Conservation (phyloP, 1,140 invertebrate genomes). For the Ectropis grisescens region DNA sequence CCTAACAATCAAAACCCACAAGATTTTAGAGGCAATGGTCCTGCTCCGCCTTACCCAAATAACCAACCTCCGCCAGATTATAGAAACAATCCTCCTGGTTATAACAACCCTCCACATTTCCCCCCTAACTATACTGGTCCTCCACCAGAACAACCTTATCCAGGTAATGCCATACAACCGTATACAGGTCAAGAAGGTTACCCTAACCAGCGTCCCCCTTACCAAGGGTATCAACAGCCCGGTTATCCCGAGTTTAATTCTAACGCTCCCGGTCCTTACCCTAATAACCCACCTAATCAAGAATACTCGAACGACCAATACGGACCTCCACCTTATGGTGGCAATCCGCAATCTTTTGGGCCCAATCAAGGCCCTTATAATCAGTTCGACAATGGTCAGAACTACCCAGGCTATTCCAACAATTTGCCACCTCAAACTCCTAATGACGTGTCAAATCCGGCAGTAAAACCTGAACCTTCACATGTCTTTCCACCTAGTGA, state of each 20-base stretch:
- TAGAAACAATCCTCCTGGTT: constrained; percentile 18
- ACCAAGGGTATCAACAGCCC: constrained; percentile 34
- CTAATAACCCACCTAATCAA: constrained; percentile 23
- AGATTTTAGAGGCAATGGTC: constrained; percentile 22
- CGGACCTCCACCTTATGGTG: constrained; percentile 24
- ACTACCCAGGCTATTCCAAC: constrained; percentile 45
- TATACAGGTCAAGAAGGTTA: constrained; percentile 35
- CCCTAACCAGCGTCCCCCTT: constrained; percentile 31
- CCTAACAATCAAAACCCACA: constrained; percentile 31
- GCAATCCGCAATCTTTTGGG: constrained; percentile 22
- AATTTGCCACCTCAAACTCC: constrained; percentile 20
- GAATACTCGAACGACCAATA: constrained; percentile 29
- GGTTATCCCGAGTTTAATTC: constrained; percentile 46
- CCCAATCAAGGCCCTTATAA: constrained; percentile 35
- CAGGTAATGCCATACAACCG: constrained; percentile 16
- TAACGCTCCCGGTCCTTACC: constrained; percentile 29
- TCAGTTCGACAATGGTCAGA: constrained; percentile 45
- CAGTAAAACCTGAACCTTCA: constrained; percentile 20
- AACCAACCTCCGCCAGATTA: constrained; percentile 33
- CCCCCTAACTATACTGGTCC: constrained; percentile 33
- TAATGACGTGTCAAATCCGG: constrained; percentile 8
- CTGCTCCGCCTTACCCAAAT: constrained; percentile 35
- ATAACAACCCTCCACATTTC: constrained; percentile 38
- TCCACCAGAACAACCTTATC: constrained; percentile 16
- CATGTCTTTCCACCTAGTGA: background rate